Conservation (phyloP, 2,113 vertebrate genomes). For the Tupaia tana region DNA sequence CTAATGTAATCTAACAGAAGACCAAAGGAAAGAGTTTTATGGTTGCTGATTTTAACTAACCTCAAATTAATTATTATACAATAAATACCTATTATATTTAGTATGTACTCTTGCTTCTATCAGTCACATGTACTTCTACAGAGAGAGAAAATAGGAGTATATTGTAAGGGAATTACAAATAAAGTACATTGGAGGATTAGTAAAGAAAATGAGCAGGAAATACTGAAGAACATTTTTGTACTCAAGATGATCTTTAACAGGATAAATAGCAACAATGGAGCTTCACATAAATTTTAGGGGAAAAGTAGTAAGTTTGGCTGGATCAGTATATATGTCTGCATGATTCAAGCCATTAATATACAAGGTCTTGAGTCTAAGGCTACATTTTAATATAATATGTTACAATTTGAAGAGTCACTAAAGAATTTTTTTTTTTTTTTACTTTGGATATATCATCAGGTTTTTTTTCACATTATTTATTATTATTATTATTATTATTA, state of each 20-base stretch:
- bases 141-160: neutral
- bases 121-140: neutral
- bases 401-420: neutral
- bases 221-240: neutral
- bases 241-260: neutral
- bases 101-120: neutral
- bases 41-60: neutral
- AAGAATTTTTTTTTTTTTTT: too few species aligned
- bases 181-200: neutral
- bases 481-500: too few species aligned
- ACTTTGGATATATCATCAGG: too few species aligned
- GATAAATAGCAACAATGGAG: neutral
- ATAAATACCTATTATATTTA: neutral
- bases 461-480: too few species aligned
- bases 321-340: neutral
- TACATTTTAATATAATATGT: neutral
- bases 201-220: neutral
- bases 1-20: neutral
- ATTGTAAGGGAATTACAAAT: neutral
- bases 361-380: neutral
- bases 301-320: too few species aligned
- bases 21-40: neutral
- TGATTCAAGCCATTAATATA: neutral
- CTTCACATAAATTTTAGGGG: neutral
- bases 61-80: neutral